phyloP scores from a whole-genome alignment of 2,113 vertebrate species.

The Crocuta crocuta region DNA sequence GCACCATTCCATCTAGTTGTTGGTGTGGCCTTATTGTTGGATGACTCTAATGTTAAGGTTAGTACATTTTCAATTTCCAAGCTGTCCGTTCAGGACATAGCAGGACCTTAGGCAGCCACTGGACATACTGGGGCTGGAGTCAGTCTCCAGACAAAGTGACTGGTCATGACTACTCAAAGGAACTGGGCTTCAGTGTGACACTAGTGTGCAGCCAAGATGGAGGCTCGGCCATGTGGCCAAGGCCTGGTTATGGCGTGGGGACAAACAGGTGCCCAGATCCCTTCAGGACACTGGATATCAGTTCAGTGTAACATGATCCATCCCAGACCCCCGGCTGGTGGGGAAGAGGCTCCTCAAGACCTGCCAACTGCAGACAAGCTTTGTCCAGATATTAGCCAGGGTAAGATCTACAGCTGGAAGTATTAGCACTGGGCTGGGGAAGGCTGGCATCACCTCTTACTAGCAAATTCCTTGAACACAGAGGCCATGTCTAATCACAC shows the following conservation, averaged over 20 bases:
- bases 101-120: not conserved
- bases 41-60: not conserved
- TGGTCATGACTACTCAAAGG: not conserved
- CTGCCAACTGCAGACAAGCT: not conserved
- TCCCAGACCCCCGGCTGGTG: not conserved
- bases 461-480: not conserved
- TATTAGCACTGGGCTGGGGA: not conserved
- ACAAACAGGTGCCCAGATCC: not conserved
- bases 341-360: no score
- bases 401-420: no score
- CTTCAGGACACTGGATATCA: not conserved
- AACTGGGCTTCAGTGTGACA: not conserved
- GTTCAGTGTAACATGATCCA: not conserved
- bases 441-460: not conserved
- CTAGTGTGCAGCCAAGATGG: not conserved
- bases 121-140: fast-evolving
- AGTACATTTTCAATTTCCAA: not conserved
- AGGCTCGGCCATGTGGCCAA: not conserved
- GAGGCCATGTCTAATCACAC: no score
- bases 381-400: not conserved
- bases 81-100: not conserved
- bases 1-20: not conserved
- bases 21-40: not conserved
- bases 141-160: not conserved
- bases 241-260: not conserved